Base-by-base conservation (phyloP, 2,113 vertebrate genomes). In the Psittacula cyanocephala region DNA sequence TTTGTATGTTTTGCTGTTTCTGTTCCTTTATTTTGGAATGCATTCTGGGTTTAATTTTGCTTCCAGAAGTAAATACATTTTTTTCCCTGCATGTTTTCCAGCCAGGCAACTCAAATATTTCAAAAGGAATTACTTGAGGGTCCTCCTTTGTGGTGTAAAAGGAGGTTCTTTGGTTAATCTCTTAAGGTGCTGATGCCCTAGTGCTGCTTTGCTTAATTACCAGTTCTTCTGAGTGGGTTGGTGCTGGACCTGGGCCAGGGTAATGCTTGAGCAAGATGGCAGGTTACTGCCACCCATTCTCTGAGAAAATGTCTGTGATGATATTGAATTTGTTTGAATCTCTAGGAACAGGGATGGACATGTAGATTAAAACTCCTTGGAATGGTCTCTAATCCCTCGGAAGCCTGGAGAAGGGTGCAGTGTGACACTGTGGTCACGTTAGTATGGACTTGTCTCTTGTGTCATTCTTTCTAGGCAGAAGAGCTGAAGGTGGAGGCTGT, bases 11-110 rank as follows among this genome's bases (percentile, higher is more conserved):
- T 93, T 92, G 25, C 63, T 64, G 11, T 64, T 47, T 67, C 67
- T 50, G n/a, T 72, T 82, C 44, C 39, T 64, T 55, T 88, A 18
- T 60, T 90, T 49, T 95, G 89, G 83, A 90, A 95, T 69, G 83
- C 47, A 39, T 27, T 33, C 63, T 69, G 67, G 14, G 22, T 69
- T 90, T 76, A 70, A 81, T 35, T 86, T 90, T 86, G 67, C 49
- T 86, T 77, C 67, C 67, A 69, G 39, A 81, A 91, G 41, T 81
- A 41, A 16, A 28, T 63, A n/a, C 43, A 28, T 7, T 0, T 8
- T 60, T 91, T 31, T 70, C 49, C 17, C 10, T 39, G 25, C 11
- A 3, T 82, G 63, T 79, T 90, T 94, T 76, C 39, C 71, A 52
- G 86, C 60, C n/a, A 70, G 53, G 41, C 28, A 94, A 29, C 41